Percentiles rank a stretch among this genome's conserved stretches.
These are phyloP conservation scores for Helobdella robusta DNA, from an alignment of 2,888 invertebrate species.

Conservation along the genomic window DNA sequence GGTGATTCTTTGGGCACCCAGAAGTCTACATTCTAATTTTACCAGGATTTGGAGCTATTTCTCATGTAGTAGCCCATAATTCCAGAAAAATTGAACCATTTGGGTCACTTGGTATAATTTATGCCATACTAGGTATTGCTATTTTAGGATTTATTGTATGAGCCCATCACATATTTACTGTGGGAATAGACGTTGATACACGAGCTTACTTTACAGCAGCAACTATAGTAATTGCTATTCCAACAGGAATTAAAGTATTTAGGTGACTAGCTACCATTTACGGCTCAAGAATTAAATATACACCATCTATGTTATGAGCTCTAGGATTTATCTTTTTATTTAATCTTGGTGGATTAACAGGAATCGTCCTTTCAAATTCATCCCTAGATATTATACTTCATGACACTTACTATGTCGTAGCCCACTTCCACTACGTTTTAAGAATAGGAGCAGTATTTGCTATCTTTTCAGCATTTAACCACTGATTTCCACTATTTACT, in stretches of 20 bases:
- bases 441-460: slow-evolving; percentile 67
- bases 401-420: slow-evolving; percentile 76
- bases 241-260: slow-evolving; percentile 75
- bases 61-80: slow-evolving; percentile 62
- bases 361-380: slow-evolving; percentile 56
- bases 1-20: slow-evolving; percentile 81
- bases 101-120: slow-evolving; percentile 63
- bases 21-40: slow-evolving; percentile 79
- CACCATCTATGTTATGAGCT: slow-evolving; percentile 59
- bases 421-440: slow-evolving; percentile 71
- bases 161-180: slow-evolving; percentile 75
- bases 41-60: slow-evolving; percentile 72
- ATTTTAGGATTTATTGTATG: slow-evolving; percentile 73
- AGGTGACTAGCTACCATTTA: slow-evolving; percentile 65
- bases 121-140: slow-evolving; percentile 74
- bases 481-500: slow-evolving; percentile 64
- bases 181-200: slow-evolving; percentile 72
- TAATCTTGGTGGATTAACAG: slow-evolving; percentile 60
- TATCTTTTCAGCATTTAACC: slow-evolving; percentile 65
- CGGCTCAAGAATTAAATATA: slow-evolving; percentile 58
- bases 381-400: slow-evolving; percentile 68
- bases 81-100: slow-evolving; percentile 63
- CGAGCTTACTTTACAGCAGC: slow-evolving; percentile 75
- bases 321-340: slow-evolving; percentile 70
- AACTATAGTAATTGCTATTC: slow-evolving; percentile 76